These are phyloP conservation scores for Drosophila saltans DNA, from an alignment of 1,140 invertebrate species.

Conservation along the genomic window DNA sequence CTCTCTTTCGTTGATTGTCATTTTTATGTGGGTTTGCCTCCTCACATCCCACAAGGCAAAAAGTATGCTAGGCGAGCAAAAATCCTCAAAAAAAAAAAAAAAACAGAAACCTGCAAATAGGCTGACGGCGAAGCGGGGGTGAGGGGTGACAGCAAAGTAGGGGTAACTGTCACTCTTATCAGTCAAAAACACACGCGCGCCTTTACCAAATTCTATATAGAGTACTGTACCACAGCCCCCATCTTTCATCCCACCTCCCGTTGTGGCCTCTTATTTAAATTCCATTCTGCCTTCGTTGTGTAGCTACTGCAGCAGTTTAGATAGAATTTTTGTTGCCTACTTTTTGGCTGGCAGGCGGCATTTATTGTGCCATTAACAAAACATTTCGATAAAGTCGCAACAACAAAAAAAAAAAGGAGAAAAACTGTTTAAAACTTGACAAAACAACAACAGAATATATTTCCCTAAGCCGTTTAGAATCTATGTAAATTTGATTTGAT, in stretches of 20 bases:
- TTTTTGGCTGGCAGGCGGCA: conserved; percentile 2
- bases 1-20: conserved; percentile 36
- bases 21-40: conserved; percentile 15
- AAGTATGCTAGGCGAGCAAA: conserved; percentile 34
- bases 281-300: neutral
- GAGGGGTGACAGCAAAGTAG: neutral
- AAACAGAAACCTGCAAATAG: neutral
- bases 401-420: neutral
- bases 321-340: conserved; percentile 16
- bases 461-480: neutral
- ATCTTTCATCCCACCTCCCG: no score
- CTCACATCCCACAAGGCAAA: neutral
- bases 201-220: neutral
- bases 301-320: conserved; percentile 14
- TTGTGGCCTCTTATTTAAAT: neutral
- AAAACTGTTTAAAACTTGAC: neutral
- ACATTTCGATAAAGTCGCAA: neutral
- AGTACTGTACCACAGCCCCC: no score
- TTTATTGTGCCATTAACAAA: conserved; percentile 12
- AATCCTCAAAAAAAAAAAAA: conserved; percentile 1
- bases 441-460: conserved; percentile 1
- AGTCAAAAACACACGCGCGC: conserved; percentile 30
- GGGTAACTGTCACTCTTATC: conserved; percentile 33
- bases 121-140: neutral
- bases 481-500: no score